Percentiles rank a stretch among this genome's conserved stretches.
phyloP scores from a whole-genome alignment of 2,888 invertebrate genomes.

The Acleris laterana region DNA sequence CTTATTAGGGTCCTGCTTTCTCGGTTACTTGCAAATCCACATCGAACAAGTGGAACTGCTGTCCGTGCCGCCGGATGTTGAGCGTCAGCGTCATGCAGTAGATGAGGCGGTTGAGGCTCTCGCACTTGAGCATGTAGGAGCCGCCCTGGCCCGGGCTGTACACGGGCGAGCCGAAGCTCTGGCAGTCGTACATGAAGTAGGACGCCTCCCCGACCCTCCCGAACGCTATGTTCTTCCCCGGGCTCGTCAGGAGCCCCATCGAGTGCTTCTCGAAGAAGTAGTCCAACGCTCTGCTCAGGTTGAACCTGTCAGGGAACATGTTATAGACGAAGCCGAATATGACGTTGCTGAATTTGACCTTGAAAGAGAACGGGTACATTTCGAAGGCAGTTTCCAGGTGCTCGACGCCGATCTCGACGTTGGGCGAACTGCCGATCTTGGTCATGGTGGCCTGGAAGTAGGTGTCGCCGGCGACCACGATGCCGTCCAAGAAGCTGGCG shows the following conservation, averaged over 20 bases:
- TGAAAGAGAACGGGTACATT: conserved; percentile 84
- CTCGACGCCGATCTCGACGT: conserved; percentile 84
- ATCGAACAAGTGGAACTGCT: conserved; percentile 80
- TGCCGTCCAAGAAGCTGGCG: conserved; percentile 84
- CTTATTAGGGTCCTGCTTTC: conserved; percentile 40
- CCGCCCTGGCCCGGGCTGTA: conserved; percentile 84
- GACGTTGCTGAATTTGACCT: conserved; percentile 81
- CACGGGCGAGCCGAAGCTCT: conserved; percentile 85
- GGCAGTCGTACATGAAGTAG: conserved; percentile 88
- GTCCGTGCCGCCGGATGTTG: conserved; percentile 81
- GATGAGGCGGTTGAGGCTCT: conserved; percentile 84
- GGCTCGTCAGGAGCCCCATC: conserved; percentile 83
- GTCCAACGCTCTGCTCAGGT: conserved; percentile 85
- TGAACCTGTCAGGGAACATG: conserved; percentile 81
- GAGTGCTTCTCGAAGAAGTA: conserved; percentile 84
- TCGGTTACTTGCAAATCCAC: conserved; percentile 56
- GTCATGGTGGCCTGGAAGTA: conserved; percentile 81
- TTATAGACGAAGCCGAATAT: conserved; percentile 87
- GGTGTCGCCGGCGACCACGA: conserved; percentile 84
- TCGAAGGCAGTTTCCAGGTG: conserved; percentile 82
- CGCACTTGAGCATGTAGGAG: conserved; percentile 85
- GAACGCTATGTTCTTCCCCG: conserved; percentile 80
- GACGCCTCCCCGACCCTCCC: conserved; percentile 75
- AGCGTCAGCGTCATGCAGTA: conserved; percentile 86
- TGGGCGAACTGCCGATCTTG: conserved; percentile 67